Evolutionary conservation across 1,140 invertebrate species (phyloP).

Genomic region (Leptinotarsa undecemlineata): DNA sequence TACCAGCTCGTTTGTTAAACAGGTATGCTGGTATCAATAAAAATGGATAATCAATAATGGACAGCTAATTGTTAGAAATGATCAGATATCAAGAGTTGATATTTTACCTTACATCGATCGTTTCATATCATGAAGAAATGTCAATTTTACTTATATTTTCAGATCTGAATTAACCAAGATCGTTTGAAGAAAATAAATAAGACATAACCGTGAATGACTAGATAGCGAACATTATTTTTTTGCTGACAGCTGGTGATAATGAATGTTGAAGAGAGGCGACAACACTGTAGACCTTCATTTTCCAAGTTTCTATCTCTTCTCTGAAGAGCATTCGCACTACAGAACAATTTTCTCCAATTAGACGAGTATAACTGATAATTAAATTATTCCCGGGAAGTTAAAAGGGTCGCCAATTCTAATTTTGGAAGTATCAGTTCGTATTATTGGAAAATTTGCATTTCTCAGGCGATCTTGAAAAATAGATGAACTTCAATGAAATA

Average conservation of each 20-base stretch:
- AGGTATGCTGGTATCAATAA: neutral
- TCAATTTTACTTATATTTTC: too few relatives aligned
- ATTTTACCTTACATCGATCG: too few relatives aligned
- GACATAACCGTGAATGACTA: too few relatives aligned
- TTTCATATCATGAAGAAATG: too few relatives aligned
- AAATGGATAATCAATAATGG: neutral
- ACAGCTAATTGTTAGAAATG: too few relatives aligned
- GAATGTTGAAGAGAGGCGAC: too few relatives aligned
- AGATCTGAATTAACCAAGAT: too few relatives aligned
- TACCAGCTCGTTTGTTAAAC: neutral
- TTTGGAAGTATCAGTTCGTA: neutral
- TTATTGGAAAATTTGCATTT: neutral
- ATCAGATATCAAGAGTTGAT: too few relatives aligned
- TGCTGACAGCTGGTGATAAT: too few relatives aligned
- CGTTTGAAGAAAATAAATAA: too few relatives aligned
- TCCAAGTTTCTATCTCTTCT: neutral
- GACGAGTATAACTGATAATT: neutral
- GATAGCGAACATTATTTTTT: too few relatives aligned
- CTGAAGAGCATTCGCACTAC: neutral
- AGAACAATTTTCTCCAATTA: constrained; percentile 6
- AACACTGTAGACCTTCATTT: too few relatives aligned
- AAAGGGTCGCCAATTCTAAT: neutral
- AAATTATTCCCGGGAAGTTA: neutral
- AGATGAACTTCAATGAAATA: neutral
- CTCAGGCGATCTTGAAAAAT: neutral